Evolutionary conservation across 2,113 vertebrate species (phyloP), one percentile per base, ranked within the genome.

Genomic region (Pollimyrus isidori): DNA sequence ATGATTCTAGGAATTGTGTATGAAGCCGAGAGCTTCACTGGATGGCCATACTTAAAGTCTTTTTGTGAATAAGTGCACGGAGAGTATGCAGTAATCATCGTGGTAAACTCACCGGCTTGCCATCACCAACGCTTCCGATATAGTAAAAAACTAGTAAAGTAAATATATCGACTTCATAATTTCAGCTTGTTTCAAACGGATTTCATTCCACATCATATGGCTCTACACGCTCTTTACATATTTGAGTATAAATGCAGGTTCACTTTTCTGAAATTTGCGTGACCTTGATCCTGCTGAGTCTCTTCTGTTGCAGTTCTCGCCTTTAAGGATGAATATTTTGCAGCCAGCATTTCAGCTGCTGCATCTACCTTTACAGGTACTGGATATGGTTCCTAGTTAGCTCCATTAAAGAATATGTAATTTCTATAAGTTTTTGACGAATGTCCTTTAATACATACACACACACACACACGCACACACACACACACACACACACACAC

Each of bases 231-330:
- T 23, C 19, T 84, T 46, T 7, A n/a, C 6, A 48, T 84, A n/a
- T 84, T 13, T 84, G 10, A 23, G 19, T 84, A n/a, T 46, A 62
- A 45, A 48, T 19, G 17, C 15, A 80, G 15, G 7, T 88, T 30
- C 58, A 26, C 65, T 88, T n/a, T 46, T 88, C 58, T 48, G 62
- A 35, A 88, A 88, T 73, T 1, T 13, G 26, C 35, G 35, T 89
- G 88, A 89, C 88, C 88, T 89, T 89, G 88, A 82, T 82, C 62
- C 11, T 45, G 39, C 21, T 42, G 49, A 83, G 4, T 21, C 15
- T 2, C 52, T 80, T 52, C 87, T 17, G 2, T 30, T 49, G 6
- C 9, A 73, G 2, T 13, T 26, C 58, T 73, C 87, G n/a, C 35
- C 35, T 30, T 73, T 73, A 49, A 65, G 19, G 26, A 19, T 35